Evolutionary conservation across 64 coral and sea anemone genomes (phyloP).

Genomic region (Platygyra sinensis): DNA sequence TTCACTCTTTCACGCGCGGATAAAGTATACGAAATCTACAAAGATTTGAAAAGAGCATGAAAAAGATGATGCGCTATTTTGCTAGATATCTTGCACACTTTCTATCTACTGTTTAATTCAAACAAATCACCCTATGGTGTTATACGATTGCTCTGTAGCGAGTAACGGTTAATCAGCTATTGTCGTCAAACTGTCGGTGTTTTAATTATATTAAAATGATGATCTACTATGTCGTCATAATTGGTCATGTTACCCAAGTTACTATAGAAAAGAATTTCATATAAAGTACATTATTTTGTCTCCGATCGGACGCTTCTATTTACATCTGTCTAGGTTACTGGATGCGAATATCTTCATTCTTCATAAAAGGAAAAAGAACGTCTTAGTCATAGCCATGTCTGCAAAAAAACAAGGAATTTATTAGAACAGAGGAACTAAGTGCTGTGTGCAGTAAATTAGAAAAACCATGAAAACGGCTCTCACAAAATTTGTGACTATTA

Average conservation of each 20-base stretch:
- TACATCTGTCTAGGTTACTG: constrained; percentile 1
- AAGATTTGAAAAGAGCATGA: constrained; percentile 16
- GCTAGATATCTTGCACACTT: background rate
- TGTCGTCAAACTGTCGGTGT: background rate
- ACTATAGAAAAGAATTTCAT: constrained; percentile 25
- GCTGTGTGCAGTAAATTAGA: no score
- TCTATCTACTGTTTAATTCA: background rate
- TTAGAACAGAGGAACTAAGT: background rate
- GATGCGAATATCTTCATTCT: background rate
- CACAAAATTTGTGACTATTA: no score
- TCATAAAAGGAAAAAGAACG: background rate
- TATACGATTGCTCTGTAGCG: background rate
- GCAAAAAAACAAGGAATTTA: background rate
- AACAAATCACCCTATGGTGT: background rate
- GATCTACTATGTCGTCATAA: background rate
- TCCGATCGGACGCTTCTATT: constrained; percentile 12
- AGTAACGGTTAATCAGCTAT: background rate
- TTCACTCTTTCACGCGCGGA: constrained; percentile 27
- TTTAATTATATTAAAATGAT: background rate
- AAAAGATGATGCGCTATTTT: background rate
- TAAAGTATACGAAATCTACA: constrained; percentile 2
- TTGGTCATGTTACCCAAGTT: background rate
- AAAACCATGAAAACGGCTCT: no score
- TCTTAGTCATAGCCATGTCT: constrained; percentile 6
- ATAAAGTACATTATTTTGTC: background rate